Evolutionary conservation across 1,140 invertebrate species (phyloP), one percentile per base, ranked within the genome.

Genomic region (Galleria mellonella): DNA sequence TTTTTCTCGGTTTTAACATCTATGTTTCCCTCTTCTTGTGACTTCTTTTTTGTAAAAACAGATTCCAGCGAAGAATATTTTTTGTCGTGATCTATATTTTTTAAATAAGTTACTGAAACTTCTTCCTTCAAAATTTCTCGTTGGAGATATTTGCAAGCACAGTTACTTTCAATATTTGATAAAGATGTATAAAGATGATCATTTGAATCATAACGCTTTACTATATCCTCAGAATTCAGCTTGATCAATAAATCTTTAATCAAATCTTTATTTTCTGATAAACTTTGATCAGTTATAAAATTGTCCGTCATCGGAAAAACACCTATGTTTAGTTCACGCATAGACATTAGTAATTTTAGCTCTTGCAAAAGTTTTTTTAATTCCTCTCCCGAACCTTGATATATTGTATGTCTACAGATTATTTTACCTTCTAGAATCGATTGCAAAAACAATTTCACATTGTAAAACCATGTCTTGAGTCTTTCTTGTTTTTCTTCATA

Each of bases 281-380:
- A 10, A 31, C 17, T 32, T 14, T 37, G 35, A 23, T 6, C 1
- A 44, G 30, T 37, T 14, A 13, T 32, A 9, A 41, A 28, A 28
- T 39, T 14, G 12, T 55, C 28, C 12, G 37, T 12, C 9, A 30
- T 12, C 0, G 47, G 32, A 41, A 53, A 53, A 10, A 29, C 6
- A 13, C 45, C 47, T 13, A 61, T 55, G 12, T 51, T 27, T 23
- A 49, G 49, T 12, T 48, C 23, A n/a, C 30, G 48, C 2, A 27
- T 11, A 0, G 42, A n/a, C 9, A 51, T 30, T 1, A 53, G 56
- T 30, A 32, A 9, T 28, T 60, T 58, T 12, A 62, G 30, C 27
- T 58, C 41, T 14, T 47, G 35, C 6, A 62, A 40, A 14, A 69
- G 41, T 15, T 38, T 51, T 17, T 53, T 40, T 23, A 61, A 28